Evolutionary conservation across 1,140 invertebrate species (phyloP).

Genomic region (Drosophila lowei): DNA sequence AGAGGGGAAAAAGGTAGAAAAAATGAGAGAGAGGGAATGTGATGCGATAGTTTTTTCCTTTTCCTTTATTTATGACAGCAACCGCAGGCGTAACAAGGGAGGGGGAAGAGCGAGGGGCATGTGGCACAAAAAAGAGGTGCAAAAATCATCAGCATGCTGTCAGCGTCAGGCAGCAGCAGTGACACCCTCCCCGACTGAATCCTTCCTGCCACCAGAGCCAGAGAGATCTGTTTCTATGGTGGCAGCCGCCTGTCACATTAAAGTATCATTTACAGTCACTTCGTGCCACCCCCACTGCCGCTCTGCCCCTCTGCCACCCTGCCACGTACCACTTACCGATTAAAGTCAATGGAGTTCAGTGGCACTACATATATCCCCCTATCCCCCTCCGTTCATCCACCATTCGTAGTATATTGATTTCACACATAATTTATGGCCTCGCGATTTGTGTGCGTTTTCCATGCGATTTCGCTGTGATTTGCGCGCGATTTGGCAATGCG

Average conservation of each 20-base stretch:
- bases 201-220: no score
- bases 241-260: slow-evolving; percentile 69
- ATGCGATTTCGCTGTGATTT: slow-evolving; percentile 22
- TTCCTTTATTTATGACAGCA: slow-evolving; percentile 52
- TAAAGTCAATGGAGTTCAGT: slow-evolving; percentile 60
- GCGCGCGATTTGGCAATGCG: slow-evolving; percentile 29
- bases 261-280: slow-evolving; percentile 79
- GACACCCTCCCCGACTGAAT: background rate
- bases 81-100: slow-evolving; percentile 24
- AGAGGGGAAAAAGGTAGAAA: background rate
- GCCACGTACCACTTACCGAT: slow-evolving; percentile 34
- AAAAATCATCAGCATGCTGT: slow-evolving; percentile 77
- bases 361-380: background rate
- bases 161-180: slow-evolving; percentile 30
- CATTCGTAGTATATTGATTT: slow-evolving; percentile 64
- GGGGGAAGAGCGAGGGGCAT: no score
- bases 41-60: slow-evolving; percentile 58
- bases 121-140: slow-evolving; percentile 62
- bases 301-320: slow-evolving; percentile 17
- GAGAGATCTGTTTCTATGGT: background rate
- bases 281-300: slow-evolving; percentile 1
- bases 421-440: slow-evolving; percentile 59
- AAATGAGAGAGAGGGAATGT: slow-evolving; percentile 39
- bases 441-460: slow-evolving; percentile 47
- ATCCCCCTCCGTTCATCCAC: background rate